Evolutionary conservation across 2,888 invertebrate species (phyloP).

Genomic region (Drosophila yooni): DNA sequence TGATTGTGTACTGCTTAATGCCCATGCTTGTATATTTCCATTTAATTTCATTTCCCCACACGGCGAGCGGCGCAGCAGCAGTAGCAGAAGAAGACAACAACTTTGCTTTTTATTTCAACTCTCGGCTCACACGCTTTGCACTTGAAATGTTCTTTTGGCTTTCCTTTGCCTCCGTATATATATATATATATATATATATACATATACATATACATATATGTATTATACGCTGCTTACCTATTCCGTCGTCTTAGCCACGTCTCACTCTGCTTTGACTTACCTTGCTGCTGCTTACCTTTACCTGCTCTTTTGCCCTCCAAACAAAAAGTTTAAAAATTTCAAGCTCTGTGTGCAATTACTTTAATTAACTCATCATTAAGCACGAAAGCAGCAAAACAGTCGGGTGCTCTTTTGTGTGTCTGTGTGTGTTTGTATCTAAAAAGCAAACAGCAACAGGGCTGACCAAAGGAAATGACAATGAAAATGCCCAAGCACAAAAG

Average conservation of each 20-base stretch:
- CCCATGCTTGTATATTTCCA: conserved; percentile 57
- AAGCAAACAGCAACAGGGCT: conserved; percentile 10
- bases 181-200: conserved; percentile 5
- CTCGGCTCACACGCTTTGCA: conserved; percentile 73
- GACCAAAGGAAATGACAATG: conserved; percentile 72
- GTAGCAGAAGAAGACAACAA: conserved; percentile 13
- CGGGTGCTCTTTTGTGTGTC: conserved; percentile 20
- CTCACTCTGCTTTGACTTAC: background rate
- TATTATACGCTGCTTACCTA: conserved; percentile 33
- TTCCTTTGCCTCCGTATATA: conserved; percentile 33
- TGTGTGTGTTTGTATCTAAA: conserved; percentile 30
- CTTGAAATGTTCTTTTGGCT: conserved; percentile 69
- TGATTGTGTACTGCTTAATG: conserved; percentile 49
- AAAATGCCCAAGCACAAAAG: conserved; percentile 56
- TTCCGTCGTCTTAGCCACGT: conserved; percentile 21
- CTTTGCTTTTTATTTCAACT: conserved; percentile 69
- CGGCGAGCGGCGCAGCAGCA: conserved; percentile 7
- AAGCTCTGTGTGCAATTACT: conserved; percentile 71
- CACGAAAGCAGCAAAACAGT: conserved; percentile 55
- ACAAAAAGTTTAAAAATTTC: conserved; percentile 47
- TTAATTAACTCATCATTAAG: conserved; percentile 80
- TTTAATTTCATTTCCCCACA: conserved; percentile 64
- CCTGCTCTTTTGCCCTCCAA: conserved; percentile 30
- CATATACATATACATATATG: background rate
- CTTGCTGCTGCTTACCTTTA: conserved; percentile 23